phyloP scores from a whole-genome alignment of 2,797 vertebrate species.

The Pangasius krempfi region DNA sequence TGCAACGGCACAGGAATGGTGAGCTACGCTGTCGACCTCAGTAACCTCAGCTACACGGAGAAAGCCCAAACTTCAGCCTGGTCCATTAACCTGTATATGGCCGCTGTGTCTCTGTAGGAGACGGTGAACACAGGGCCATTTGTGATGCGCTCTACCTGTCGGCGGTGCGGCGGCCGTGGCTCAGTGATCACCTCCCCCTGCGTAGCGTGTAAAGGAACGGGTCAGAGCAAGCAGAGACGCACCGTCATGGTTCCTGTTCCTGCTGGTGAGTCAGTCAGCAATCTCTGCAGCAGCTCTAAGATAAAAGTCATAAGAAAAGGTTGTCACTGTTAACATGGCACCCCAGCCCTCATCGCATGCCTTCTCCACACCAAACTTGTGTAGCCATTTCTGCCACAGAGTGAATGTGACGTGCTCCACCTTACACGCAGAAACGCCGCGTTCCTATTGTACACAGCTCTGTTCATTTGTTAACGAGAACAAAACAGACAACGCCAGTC shows the following conservation, averaged over 20 bases:
- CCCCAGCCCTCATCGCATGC: not conserved
- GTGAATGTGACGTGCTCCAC: not conserved
- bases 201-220: conserved; percentile 81
- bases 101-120: conserved; percentile 76
- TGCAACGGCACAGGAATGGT: conserved; percentile 96
- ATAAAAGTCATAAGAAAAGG: not conserved
- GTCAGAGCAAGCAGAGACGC: conserved; percentile 92
- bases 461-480: not conserved
- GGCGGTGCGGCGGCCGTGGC: conserved; percentile 88
- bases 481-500: not conserved
- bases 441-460: not conserved
- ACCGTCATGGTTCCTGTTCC: conserved; percentile 91
- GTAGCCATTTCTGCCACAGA: not conserved
- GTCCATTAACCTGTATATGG: not conserved
- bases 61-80: not conserved
- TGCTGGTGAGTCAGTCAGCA: conserved; percentile 79
- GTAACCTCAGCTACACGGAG: not conserved
- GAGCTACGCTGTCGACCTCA: conserved; percentile 53
- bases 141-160: conserved; percentile 95
- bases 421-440: not conserved
- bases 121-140: conserved; percentile 95
- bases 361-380: not conserved
- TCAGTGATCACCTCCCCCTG: conserved; percentile 86
- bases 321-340: not conserved
- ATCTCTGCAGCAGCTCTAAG: no score